Evolutionary conservation across 1,140 invertebrate genomes (phyloP), one percentile per base, ranked within the genome.

Genomic region (Oncopodura yosiiana): DNA sequence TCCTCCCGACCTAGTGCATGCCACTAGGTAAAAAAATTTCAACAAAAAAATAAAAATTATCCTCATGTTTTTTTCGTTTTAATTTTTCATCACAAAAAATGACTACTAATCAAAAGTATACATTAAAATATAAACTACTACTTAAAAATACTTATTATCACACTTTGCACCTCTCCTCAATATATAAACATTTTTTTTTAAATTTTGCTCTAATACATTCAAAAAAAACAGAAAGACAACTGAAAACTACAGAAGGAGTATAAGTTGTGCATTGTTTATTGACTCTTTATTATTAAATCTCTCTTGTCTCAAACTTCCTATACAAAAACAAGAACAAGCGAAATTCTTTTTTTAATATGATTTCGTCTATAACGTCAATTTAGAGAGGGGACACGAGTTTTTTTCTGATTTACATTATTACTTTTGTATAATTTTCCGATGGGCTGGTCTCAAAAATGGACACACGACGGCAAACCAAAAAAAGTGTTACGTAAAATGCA

Each of bases 391-490:
- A 41, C 29, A 42, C 8, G 29, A 24, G 1, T 39, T 38, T 53
- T 39, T 41, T n/a, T n/a, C n/a, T n/a, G n/a, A n/a, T n/a, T n/a
- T n/a, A n/a, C n/a, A n/a, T n/a, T n/a, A n/a, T n/a, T 14, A 39
- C 16, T 41, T 51, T 36, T 42, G 27, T 36, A 24, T 38, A 9
- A 27, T 44, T 38, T 38, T 57, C 59, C 59, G 59, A 61, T 61
- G 59, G 59, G 59, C 57, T 61, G 59, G 59, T 61, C 59, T 41
- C n/a, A n/a, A n/a, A n/a, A n/a, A n/a, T n/a, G n/a, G n/a, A n/a
- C n/a, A n/a, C n/a, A n/a, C n/a, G n/a, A n/a, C n/a, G n/a, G n/a
- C n/a, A n/a, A n/a, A n/a, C n/a, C n/a, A n/a, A n/a, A n/a, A n/a
- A n/a, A n/a, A n/a, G n/a, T n/a, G n/a, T n/a, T n/a, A n/a, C n/a